Conservation (phyloP, 1,140 invertebrate genomes). For the Globodera ellingtonae region DNA sequence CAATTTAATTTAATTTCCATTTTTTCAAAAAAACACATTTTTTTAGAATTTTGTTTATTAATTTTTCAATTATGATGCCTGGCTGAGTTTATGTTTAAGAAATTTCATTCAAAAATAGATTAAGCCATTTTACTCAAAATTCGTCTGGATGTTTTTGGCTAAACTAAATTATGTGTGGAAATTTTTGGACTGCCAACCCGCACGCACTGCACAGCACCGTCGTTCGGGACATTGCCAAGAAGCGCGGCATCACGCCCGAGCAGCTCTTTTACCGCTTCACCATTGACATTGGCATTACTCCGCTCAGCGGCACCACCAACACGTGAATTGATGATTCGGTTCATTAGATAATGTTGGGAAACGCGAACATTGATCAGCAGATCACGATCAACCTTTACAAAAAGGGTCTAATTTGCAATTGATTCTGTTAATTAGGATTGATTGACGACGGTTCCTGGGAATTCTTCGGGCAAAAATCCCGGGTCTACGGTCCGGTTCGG, state of each 20-base stretch:
- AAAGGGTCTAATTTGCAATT: no score
- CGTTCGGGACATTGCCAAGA: constrained; percentile 29
- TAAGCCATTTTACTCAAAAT: background rate
- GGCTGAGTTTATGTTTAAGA: background rate
- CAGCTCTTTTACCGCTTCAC: constrained; percentile 47
- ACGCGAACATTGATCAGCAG: no score
- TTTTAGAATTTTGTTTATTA: no score
- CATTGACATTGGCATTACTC: constrained; percentile 44
- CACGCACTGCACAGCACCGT: constrained; percentile 33
- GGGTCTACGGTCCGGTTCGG: no score
- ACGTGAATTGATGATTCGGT: background rate
- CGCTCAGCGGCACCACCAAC: constrained; percentile 42
- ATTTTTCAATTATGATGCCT: no score
- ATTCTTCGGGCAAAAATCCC: background rate
- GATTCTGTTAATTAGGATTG: no score
- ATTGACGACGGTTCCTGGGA: no score
- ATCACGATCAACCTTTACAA: no score
- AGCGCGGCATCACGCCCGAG: constrained; percentile 30
- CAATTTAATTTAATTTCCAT: no score
- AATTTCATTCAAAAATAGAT: background rate
- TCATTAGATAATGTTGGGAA: no score
- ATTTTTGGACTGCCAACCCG: constrained; percentile 42
- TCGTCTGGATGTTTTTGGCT: background rate
- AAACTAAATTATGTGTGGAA: constrained; percentile 25
- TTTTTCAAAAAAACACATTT: no score